phyloP scores from a whole-genome alignment of 2,888 invertebrate species.

The Spilosoma lubricipeda region DNA sequence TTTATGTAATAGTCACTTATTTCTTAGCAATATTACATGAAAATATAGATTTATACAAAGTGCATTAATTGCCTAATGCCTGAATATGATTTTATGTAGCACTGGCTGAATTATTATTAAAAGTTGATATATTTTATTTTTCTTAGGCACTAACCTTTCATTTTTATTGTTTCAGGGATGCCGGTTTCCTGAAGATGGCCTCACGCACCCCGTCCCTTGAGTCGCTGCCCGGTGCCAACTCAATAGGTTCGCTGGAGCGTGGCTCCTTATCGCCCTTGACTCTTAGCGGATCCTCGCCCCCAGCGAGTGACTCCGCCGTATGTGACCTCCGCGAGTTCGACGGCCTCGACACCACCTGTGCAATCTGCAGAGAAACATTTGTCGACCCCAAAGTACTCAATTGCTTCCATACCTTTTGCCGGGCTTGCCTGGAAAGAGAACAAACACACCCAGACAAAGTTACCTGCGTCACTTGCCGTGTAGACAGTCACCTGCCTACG shows the following conservation, averaged over 20 bases:
- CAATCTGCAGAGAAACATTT: slow-evolving; percentile 91
- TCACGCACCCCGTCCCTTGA: slow-evolving; percentile 97
- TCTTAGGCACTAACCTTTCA: slow-evolving; percentile 37
- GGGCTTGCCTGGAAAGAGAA: slow-evolving; percentile 91
- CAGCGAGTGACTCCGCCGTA: slow-evolving; percentile 94
- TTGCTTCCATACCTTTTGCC: slow-evolving; percentile 95
- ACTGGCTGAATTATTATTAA: neutral
- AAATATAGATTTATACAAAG: neutral
- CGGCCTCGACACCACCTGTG: slow-evolving; percentile 88
- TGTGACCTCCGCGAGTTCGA: slow-evolving; percentile 90
- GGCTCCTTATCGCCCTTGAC: slow-evolving; percentile 93
- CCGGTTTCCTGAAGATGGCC: slow-evolving; percentile 97
- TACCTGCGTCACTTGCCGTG: slow-evolving; percentile 90
- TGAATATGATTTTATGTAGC: neutral
- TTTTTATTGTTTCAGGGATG: slow-evolving; percentile 90
- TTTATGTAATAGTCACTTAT: slow-evolving; percentile 53
- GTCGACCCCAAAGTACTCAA: slow-evolving; percentile 91
- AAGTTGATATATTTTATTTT: neutral
- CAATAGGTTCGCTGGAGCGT: slow-evolving; percentile 95
- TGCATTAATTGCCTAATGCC: neutral
- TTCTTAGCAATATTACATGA: no score
- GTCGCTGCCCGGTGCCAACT: slow-evolving; percentile 96
- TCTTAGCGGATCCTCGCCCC: slow-evolving; percentile 95
- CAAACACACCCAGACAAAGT: slow-evolving; percentile 90
- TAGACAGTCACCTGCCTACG: slow-evolving; percentile 82